phyloP scores from a whole-genome alignment of 2,113 vertebrate species.

The Motacilla alba region DNA sequence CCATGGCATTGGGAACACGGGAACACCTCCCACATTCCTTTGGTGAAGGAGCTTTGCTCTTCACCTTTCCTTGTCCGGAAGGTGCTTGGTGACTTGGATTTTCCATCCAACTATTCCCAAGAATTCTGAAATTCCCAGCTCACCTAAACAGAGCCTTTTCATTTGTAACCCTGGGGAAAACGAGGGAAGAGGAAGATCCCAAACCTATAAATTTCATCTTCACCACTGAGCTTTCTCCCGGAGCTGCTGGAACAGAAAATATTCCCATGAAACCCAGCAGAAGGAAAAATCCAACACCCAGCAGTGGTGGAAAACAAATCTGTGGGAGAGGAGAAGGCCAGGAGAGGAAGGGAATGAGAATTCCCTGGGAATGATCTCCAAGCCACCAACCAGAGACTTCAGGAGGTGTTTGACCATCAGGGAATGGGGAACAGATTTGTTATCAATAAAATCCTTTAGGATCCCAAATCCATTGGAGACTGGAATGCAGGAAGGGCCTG shows the following conservation, averaged over 20 bases:
- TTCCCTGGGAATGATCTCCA: not conserved
- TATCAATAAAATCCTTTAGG: not conserved
- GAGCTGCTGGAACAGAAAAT: not conserved
- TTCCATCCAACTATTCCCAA: not conserved
- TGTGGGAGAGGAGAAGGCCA: not conserved
- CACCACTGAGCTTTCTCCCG: not conserved
- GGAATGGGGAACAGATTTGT: not conserved
- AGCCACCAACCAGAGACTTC: not conserved
- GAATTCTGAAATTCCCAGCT: not conserved
- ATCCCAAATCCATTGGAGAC: not conserved
- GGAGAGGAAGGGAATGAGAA: not conserved
- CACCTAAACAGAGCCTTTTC: not conserved
- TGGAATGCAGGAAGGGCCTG: rapidly evolving
- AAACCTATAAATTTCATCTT: not conserved
- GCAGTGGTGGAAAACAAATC: not conserved
- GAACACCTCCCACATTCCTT: not conserved
- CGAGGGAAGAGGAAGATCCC: not conserved
- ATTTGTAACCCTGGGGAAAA: not conserved
- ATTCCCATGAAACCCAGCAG: not conserved
- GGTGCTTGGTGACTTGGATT: not conserved
- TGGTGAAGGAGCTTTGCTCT: not conserved
- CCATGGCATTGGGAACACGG: rapidly evolving
- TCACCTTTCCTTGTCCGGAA: not conserved
- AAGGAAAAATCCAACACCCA: not conserved
- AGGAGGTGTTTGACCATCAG: not conserved